Percentiles rank a stretch among this genome's conserved stretches.
These are phyloP conservation scores for Drosophila auraria DNA, from an alignment of 1,140 invertebrate genomes.

Conservation along the genomic window DNA sequence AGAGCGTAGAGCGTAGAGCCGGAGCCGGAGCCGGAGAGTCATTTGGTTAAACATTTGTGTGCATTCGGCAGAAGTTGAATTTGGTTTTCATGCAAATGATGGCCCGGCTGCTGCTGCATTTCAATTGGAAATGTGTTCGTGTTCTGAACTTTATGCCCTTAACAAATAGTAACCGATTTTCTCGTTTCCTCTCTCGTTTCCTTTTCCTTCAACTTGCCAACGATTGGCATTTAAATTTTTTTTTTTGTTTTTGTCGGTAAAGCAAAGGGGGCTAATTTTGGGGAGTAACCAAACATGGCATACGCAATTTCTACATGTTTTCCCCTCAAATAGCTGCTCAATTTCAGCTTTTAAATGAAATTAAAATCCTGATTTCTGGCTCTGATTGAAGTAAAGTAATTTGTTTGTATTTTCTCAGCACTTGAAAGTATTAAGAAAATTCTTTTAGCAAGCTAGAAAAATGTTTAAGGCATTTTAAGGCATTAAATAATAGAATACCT, in stretches of 20 bases:
- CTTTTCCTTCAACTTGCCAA: too few species aligned
- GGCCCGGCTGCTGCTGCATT: constrained; percentile 6
- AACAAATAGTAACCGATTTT: not conserved
- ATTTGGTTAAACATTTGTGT: constrained; percentile 59
- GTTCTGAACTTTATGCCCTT: not conserved
- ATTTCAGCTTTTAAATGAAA: constrained; percentile 1
- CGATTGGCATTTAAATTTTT: not conserved
- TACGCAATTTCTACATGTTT: not conserved
- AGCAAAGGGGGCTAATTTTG: not conserved
- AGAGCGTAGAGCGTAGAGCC: not conserved
- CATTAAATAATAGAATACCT: too few species aligned
- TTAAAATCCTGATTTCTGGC: too few species aligned
- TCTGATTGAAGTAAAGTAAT: not conserved
- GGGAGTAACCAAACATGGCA: too few species aligned
- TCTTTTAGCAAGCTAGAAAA: too few species aligned
- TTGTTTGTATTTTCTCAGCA: not conserved
- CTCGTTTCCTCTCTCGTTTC: too few species aligned
- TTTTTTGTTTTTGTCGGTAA: not conserved
- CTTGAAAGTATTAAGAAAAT: too few species aligned
- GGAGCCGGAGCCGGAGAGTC: not conserved
- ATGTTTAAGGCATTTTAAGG: too few species aligned
- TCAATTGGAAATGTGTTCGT: constrained; percentile 12
- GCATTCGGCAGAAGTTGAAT: constrained; percentile 25
- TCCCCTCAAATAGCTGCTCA: not conserved
- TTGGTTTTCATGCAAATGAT: constrained; percentile 62